These are phyloP conservation scores for Rhodophaea formosa DNA, from an alignment of 2,888 invertebrate genomes.

Conservation along the genomic window DNA sequence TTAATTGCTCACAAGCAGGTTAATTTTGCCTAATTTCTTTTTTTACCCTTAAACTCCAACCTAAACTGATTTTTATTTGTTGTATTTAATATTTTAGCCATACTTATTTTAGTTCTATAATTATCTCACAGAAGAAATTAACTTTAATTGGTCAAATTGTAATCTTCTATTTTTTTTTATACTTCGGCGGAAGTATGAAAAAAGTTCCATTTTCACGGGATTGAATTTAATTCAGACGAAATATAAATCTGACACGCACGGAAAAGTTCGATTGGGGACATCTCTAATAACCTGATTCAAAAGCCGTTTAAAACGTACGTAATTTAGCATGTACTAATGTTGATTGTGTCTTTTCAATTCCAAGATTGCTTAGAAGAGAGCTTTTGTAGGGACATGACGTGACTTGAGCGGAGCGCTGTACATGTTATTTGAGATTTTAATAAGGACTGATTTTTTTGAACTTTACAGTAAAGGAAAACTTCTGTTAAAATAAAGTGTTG, in stretches of 20 bases:
- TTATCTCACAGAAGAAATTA: no score
- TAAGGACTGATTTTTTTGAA: no score
- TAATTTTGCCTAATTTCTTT: no score
- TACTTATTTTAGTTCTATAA: no score
- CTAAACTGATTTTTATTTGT: no score
- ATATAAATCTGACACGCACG: not conserved
- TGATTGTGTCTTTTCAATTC: not conserved
- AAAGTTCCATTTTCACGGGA: not conserved
- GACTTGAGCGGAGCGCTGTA: not conserved
- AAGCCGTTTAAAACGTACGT: constrained; percentile 8
- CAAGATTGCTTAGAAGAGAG: not conserved
- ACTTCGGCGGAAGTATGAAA: not conserved
- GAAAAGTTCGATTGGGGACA: not conserved
- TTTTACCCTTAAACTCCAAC: no score
- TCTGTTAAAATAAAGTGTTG: no score
- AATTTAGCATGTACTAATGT: constrained; percentile 12
- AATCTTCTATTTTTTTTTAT: not conserved
- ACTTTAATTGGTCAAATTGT: not conserved
- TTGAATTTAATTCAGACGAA: constrained; percentile 3
- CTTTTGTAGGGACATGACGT: not conserved
- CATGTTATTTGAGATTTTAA: no score
- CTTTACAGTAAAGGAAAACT: no score
- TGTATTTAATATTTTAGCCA: no score
- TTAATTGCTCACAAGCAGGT: no score
- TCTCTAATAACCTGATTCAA: not conserved